Evolutionary conservation across 2,888 invertebrate species (phyloP), one percentile per base, ranked within the genome.

Genomic region (Lithophane socia): DNA sequence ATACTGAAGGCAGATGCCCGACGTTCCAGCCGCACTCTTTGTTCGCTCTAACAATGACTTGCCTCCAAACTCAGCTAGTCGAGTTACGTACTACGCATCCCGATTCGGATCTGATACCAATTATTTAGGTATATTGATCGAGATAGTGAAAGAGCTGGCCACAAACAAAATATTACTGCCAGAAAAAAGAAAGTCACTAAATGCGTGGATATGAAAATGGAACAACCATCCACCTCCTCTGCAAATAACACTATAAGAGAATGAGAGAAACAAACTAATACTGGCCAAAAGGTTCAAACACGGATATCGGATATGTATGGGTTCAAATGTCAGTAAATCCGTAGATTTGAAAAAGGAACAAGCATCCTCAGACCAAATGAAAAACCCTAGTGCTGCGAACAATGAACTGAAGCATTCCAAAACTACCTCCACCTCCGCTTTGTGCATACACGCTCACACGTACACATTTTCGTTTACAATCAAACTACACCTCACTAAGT

Each of bases 1-100:
- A 92, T 93, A 90, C 92, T 90, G 92, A 92, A 94, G 91, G 92
- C 93, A 94, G 93, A 94, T 94, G 92, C 94, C 81, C 91, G 87
- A 83, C 88, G 91, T 91, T 91, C 90, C 90, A 90, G 88, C 77
- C 86, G 86, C 87, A 89, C 89, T 91, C 92, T 93, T 94, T 94
- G 94, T 94, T 92, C 91, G 83, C 81, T 70, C 90, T 90, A 91
- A 94, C 94, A 94, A 94, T 93, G 92, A 92, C 89, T 87, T 69
- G 73, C 71, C 54, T 83, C 84, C 84, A 75, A 84, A 86, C 84
- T 84, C 65, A 21, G 64, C 72, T 86, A 75, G 84, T 83, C 66
- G 60, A 84, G 87, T 84, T 86, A 86, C 69, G 56, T 69, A 64
- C 52, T 77, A 65, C 71, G 74, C 68, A 83, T 67, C 75, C 54